phyloP scores from a whole-genome alignment of 2,888 invertebrate genomes.

The Nudaria mundana region DNA sequence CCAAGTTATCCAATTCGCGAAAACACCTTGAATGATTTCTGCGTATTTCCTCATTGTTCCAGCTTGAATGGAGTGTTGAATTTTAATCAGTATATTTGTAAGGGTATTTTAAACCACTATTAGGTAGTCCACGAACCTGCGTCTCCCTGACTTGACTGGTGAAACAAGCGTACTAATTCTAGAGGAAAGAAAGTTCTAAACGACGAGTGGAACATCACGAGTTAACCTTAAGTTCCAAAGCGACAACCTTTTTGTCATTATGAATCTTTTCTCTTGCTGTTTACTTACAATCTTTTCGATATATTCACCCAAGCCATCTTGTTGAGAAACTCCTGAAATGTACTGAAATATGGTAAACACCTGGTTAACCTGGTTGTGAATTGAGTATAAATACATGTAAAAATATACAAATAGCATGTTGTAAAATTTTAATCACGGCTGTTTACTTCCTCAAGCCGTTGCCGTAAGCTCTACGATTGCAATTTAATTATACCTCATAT shows the following conservation, averaged over 20 bases:
- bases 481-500: constrained; percentile 42
- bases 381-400: no score
- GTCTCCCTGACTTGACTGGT: not conserved
- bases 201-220: no score
- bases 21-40: constrained; percentile 68
- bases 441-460: constrained; percentile 38
- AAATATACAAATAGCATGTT: constrained; percentile 33
- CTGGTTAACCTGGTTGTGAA: no score
- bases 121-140: constrained; percentile 3
- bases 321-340: no score
- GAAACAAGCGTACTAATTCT: constrained; percentile 2
- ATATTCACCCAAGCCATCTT: no score
- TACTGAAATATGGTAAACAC: not conserved
- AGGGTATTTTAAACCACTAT: constrained; percentile 19
- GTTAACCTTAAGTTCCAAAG: no score
- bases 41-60: constrained; percentile 76
- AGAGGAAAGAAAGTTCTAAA: constrained; percentile 1
- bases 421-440: constrained; percentile 41
- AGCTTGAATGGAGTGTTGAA: constrained; percentile 69
- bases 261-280: no score
- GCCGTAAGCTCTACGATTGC: constrained; percentile 39
- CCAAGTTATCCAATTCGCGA: constrained; percentile 67
- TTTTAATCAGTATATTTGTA: constrained; percentile 48
- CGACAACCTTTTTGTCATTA: no score
- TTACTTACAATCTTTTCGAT: no score